Conservation (phyloP, 2,113 vertebrate species). For the Cryptotis parvus region DNA sequence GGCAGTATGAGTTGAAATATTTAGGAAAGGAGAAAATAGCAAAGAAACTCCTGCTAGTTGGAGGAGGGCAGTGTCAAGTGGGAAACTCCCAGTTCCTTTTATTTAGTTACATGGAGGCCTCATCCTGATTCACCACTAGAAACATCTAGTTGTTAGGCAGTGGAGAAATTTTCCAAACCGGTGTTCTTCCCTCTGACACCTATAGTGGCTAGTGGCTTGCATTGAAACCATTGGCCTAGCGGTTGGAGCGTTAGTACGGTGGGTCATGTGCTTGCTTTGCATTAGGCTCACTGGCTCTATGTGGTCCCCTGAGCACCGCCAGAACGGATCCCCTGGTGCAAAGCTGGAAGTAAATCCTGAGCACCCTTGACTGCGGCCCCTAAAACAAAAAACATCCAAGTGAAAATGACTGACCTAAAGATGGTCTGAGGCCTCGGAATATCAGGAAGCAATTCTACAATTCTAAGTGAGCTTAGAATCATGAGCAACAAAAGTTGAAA, state of each 20-base stretch:
- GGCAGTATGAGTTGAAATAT: too few relatives aligned
- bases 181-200: not conserved
- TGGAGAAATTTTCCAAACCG: not conserved
- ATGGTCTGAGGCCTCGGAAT: not conserved
- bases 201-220: not conserved
- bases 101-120: not conserved
- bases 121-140: not conserved
- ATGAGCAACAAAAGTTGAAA: not conserved
- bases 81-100: not conserved
- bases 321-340: too few relatives aligned
- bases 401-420: not conserved
- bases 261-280: too few relatives aligned
- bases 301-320: too few relatives aligned
- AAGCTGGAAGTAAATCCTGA: too few relatives aligned
- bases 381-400: too few relatives aligned
- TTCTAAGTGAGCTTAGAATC: not conserved
- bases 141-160: not conserved
- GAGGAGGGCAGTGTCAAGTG: too few relatives aligned
- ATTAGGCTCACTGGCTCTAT: too few relatives aligned
- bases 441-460: not conserved
- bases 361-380: too few relatives aligned
- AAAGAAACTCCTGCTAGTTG: too few relatives aligned
- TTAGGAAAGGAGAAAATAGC: too few relatives aligned
- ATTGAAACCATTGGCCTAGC: not conserved
- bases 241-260: too few relatives aligned